These are phyloP conservation scores for Equus przewalskii DNA, from an alignment of 2,113 vertebrate genomes.

Conservation along the genomic window DNA sequence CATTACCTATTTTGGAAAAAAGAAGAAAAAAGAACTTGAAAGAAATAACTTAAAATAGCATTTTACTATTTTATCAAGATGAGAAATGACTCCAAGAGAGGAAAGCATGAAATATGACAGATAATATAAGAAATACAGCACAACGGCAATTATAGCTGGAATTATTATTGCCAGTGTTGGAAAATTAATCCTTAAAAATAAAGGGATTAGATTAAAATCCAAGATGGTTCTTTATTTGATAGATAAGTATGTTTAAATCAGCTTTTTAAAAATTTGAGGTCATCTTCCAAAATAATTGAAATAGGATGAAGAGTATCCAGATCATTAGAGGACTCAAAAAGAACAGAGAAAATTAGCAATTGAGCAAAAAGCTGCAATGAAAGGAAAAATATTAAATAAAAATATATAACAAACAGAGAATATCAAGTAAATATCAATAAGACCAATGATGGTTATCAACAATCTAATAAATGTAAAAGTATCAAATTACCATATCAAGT, in stretches of 20 bases:
- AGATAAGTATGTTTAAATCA: not conserved
- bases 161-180: not conserved
- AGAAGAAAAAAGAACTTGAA: not conserved
- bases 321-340: not conserved
- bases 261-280: not conserved
- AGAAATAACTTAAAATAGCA: not conserved
- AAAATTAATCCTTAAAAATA: not conserved
- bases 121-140: not conserved
- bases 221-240: not conserved
- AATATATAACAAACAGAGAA: not conserved
- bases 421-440: not conserved
- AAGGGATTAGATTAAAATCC: not conserved
- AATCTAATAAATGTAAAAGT: not conserved
- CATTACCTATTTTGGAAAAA: not conserved
- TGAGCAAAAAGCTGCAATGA: not conserved
- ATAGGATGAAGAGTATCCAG: not conserved
- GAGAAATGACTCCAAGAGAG: not conserved
- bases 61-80: not conserved
- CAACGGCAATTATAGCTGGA: not conserved
- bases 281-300: not conserved
- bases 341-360: not conserved
- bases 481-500: not conserved
- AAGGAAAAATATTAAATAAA: not conserved
- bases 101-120: not conserved
- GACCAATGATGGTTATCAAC: not conserved